phyloP scores from a whole-genome alignment of 2,888 invertebrate species.

The Endotricha flammealis region DNA sequence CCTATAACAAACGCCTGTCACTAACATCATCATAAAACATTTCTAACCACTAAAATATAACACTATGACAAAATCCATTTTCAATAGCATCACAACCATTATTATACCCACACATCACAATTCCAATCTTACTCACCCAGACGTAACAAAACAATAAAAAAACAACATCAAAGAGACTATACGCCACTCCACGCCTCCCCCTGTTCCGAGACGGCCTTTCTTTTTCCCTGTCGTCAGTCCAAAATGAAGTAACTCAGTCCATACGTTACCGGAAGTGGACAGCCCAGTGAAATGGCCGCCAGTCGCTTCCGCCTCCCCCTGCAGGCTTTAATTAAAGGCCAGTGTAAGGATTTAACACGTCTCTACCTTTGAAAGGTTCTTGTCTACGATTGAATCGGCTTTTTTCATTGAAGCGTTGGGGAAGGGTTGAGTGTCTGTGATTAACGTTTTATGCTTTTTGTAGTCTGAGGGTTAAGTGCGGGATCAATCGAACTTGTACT shows the following conservation, averaged over 20 bases:
- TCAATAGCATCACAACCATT: no score
- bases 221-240: slow-evolving; percentile 61
- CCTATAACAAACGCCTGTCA: no score
- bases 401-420: slow-evolving; percentile 30
- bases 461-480: background rate
- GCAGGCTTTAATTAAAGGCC: slow-evolving; percentile 70
- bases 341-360: slow-evolving; percentile 71
- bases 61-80: no score
- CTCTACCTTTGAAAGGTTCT: slow-evolving; percentile 54
- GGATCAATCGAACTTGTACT: background rate
- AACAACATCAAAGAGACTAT: slow-evolving; percentile 12
- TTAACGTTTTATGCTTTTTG: slow-evolving; percentile 4
- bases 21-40: no score
- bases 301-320: slow-evolving; percentile 38
- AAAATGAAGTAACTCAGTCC: slow-evolving; percentile 67
- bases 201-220: slow-evolving; percentile 49
- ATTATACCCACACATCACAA: background rate
- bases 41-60: no score
- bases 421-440: slow-evolving; percentile 1
- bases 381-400: slow-evolving; percentile 39
- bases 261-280: slow-evolving; percentile 68
- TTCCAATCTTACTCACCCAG: background rate
- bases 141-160: slow-evolving; percentile 5
- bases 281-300: slow-evolving; percentile 54
- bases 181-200: slow-evolving; percentile 30